Percentiles rank a stretch among this genome's conserved stretches.
Conservation (phyloP, 2,113 vertebrate genomes). For the Puffinus mauretanicus region DNA sequence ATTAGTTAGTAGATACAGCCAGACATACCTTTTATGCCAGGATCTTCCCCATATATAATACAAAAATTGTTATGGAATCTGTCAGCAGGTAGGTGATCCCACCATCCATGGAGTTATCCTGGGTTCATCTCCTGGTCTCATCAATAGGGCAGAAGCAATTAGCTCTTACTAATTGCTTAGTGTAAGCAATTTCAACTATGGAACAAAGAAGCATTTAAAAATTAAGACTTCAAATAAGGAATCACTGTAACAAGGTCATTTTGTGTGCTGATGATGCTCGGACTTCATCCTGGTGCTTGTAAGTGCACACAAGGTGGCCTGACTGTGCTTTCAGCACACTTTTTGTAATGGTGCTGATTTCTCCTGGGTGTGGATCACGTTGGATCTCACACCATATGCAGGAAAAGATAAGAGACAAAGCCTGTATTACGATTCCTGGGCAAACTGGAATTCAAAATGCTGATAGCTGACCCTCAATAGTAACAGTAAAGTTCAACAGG, state of each 20-base stretch:
- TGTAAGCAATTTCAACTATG: background rate
- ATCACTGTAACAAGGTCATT: background rate
- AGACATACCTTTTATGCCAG: background rate
- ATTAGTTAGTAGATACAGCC: background rate
- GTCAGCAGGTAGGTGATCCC: background rate
- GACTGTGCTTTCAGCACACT: background rate
- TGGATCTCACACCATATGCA: background rate
- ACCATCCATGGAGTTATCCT: background rate
- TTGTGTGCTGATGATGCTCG: background rate
- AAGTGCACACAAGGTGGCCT: background rate
- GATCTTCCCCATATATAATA: background rate
- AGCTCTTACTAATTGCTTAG: background rate
- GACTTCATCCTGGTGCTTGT: background rate
- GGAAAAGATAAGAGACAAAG: background rate
- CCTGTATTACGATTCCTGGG: background rate
- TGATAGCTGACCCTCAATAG: background rate
- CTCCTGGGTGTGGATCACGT: background rate
- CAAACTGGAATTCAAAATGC: background rate
- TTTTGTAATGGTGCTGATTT: background rate
- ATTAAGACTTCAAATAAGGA: background rate
- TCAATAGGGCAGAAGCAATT: background rate
- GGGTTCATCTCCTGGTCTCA: background rate
- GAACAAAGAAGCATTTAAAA: background rate
- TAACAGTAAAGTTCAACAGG: background rate
- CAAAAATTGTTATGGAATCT: background rate